Base-by-base conservation (phyloP, 92 coral and sea anemone genomes). In the Palythoa grandiflora region DNA sequence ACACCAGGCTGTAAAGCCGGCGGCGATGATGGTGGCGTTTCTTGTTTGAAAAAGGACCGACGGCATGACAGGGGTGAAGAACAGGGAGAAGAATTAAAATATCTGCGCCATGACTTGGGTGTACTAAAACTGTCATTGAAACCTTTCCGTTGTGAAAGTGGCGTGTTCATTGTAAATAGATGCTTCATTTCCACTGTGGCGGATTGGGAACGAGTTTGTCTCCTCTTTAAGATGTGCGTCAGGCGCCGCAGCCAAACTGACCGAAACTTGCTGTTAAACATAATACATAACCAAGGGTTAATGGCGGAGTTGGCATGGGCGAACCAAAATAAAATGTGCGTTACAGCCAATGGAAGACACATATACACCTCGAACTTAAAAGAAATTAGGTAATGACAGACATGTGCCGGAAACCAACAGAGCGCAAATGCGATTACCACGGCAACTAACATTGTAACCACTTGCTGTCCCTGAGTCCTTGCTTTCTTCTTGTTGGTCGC, bases 271-370 rank as follows among this genome's bases (percentile, higher is more conserved):
- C 44, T 66, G 74, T 81, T 81, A 19, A 81, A 81, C 21, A 48
- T 21, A 4, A 81, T 81, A 81, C 75, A 81, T 21, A 81, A 53
- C 86, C 86, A 81, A 66, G 86, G 86, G 39, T 81, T 81, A 10
- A 81, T 81, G 11, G 86, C 86, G 51, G 86, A 68, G 47, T 81
- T 81, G 35, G 86, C 86, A 63, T 81, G 86, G 9, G 86, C 86
- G 54, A 81, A 52, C 86, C 86, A 81, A 66, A n/a, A 81, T 10
- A 81, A 20, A 11, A 48, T 4, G 7, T 47, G 86, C 37, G 76
- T 61, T 48, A 81, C 6, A 38, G 74, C 75, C 20, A 51, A 44
- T 44, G 86, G 86, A 81, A 81, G 86, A 12, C 86, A 81, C 3
- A 75, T n/a, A 71, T 81, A 81, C 40, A 53, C 66, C n/a, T 81